Conservation (phyloP, 2,113 vertebrate genomes). For the Thomomys bottae region DNA sequence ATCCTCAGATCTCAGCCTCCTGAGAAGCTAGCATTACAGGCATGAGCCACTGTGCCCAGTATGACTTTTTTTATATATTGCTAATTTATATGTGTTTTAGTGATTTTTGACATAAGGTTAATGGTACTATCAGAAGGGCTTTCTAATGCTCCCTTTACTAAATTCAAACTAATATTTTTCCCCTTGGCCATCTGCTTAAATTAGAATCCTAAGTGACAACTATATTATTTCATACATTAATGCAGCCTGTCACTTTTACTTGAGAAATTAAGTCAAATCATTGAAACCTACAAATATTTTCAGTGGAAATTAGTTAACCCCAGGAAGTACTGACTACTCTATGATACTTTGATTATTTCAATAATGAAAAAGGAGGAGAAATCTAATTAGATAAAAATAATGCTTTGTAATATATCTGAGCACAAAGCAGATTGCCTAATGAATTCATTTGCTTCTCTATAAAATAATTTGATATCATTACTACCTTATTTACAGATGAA, state of each 20-base stretch:
- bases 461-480: background rate
- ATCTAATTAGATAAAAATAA: background rate
- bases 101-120: slow-evolving; percentile 39
- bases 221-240: background rate
- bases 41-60: background rate
- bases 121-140: background rate
- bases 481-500: background rate
- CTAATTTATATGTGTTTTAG: background rate
- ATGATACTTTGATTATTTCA: slow-evolving; percentile 7
- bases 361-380: background rate
- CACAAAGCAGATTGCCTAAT: no score
- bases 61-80: background rate
- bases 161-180: background rate
- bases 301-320: slow-evolving; percentile 11
- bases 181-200: background rate
- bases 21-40: no score
- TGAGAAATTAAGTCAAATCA: background rate
- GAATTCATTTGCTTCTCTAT: background rate
- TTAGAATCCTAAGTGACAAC: slow-evolving; percentile 3
- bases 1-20: no score
- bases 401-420: background rate
- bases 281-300: slow-evolving; percentile 4
- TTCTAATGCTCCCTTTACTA: background rate
- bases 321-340: background rate
- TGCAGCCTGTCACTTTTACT: background rate